Evolutionary conservation across 2,888 invertebrate genomes (phyloP).

Genomic region (Pachydiplax longipennis): DNA sequence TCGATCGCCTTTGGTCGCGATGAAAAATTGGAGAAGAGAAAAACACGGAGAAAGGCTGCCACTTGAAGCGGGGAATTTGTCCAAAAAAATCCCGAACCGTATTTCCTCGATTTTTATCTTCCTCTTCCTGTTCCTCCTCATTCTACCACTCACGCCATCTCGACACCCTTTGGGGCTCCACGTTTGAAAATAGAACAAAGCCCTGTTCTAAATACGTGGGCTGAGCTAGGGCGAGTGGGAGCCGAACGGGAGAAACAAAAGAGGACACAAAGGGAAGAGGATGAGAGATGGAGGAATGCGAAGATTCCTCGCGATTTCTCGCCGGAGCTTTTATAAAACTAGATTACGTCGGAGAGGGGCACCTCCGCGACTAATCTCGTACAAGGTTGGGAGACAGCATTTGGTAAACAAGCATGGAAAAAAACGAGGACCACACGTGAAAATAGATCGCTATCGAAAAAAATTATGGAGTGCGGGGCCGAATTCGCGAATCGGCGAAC

Average conservation of each 20-base stretch:
- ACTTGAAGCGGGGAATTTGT: background rate
- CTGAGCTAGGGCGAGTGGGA: slow-evolving; percentile 17
- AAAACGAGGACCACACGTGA: background rate
- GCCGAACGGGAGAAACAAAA: background rate
- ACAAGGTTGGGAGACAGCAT: background rate
- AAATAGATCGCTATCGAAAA: too few relatives aligned
- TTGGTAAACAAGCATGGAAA: background rate
- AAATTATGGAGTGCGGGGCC: too few relatives aligned
- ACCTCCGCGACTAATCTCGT: too few relatives aligned
- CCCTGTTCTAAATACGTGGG: slow-evolving; percentile 38
- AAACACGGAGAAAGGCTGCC: background rate
- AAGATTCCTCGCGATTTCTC: too few relatives aligned
- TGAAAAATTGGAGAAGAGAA: background rate
- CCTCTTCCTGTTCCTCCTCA: background rate
- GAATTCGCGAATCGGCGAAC: too few relatives aligned
- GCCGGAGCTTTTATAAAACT: too few relatives aligned
- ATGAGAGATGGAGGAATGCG: background rate
- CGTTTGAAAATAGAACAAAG: slow-evolving; percentile 43
- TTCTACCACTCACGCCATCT: background rate
- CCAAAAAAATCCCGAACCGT: background rate
- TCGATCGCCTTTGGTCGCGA: background rate
- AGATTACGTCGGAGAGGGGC: too few relatives aligned
- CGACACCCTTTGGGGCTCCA: slow-evolving; percentile 5
- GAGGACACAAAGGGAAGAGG: background rate
- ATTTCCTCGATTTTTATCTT: slow-evolving; percentile 9